Percentiles rank a stretch among this genome's conserved stretches.
Conservation (phyloP, 37 sponge, comb jelly and placozoan genomes). For the Spongia lamella region DNA sequence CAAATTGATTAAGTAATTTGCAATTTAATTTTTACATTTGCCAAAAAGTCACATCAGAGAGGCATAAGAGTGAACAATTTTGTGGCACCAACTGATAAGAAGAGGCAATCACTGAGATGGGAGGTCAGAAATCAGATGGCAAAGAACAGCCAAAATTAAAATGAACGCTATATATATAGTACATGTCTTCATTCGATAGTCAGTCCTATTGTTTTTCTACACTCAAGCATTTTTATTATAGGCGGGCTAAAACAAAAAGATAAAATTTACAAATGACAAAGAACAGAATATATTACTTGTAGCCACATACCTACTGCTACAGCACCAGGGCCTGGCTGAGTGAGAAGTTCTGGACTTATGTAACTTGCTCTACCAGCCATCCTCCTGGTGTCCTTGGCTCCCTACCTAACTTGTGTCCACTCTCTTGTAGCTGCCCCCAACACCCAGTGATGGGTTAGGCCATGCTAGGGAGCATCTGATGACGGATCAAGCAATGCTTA, state of each 20-base stretch:
- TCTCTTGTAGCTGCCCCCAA: slow-evolving; percentile 8
- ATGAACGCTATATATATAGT: too few species aligned
- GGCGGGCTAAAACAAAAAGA: too few species aligned
- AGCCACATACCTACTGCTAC: slow-evolving; percentile 73
- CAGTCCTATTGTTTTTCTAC: too few species aligned
- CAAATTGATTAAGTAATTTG: too few species aligned
- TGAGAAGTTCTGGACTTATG: slow-evolving; percentile 60
- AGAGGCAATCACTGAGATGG: slow-evolving; percentile 64
- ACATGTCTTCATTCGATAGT: too few species aligned
- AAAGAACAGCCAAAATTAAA: slow-evolving; percentile 4
- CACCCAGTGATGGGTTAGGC: slow-evolving; percentile 44
- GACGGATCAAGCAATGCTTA: too few species aligned
- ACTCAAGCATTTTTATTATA: too few species aligned
- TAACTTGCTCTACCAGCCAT: slow-evolving; percentile 91
- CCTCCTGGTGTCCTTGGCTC: slow-evolving; percentile 51
- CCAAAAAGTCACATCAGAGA: slow-evolving; percentile 33
- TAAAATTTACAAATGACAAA: background rate
- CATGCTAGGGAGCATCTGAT: slow-evolving; percentile 68
- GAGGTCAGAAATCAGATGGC: slow-evolving; percentile 61
- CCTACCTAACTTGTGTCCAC: slow-evolving; percentile 41
- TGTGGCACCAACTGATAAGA: slow-evolving; percentile 73
- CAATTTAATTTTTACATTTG: too few species aligned
- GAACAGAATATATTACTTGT: slow-evolving; percentile 25
- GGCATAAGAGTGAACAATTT: slow-evolving; percentile 24
- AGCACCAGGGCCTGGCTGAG: slow-evolving; percentile 81